Conservation (phyloP, 2,888 invertebrate species). For the Syrista parreyssii region DNA sequence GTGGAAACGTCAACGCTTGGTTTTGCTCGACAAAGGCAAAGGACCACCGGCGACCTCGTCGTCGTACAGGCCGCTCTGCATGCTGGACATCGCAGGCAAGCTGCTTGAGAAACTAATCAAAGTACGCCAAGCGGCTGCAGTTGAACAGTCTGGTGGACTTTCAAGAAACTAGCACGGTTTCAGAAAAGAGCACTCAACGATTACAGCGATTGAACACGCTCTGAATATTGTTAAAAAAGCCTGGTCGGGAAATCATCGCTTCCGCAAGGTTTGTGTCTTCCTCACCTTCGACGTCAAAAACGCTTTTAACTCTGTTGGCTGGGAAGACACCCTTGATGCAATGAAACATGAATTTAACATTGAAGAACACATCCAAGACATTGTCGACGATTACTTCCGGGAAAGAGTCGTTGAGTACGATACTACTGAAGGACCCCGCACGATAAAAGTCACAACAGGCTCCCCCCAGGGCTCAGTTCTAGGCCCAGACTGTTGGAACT, state of each 20-base stretch:
- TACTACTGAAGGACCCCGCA: slow-evolving; percentile 23
- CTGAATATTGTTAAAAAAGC: slow-evolving; percentile 17
- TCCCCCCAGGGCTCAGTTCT: slow-evolving; percentile 27
- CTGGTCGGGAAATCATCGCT: slow-evolving; percentile 12
- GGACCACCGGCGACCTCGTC: slow-evolving; percentile 22
- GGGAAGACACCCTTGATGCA: slow-evolving; percentile 27
- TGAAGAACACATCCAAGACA: slow-evolving; percentile 23
- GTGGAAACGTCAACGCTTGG: slow-evolving; percentile 24
- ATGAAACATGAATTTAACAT: slow-evolving; percentile 21
- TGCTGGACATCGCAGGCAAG: slow-evolving; percentile 26
- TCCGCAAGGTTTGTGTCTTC: slow-evolving; percentile 24
- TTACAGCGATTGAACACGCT: slow-evolving; percentile 25
- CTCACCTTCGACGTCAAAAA: slow-evolving; percentile 21
- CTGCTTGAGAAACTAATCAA: slow-evolving; percentile 33
- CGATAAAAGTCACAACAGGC: slow-evolving; percentile 23
- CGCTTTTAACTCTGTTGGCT: slow-evolving; percentile 30
- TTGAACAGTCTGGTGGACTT: slow-evolving; percentile 28
- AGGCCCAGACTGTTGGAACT: slow-evolving; percentile 32
- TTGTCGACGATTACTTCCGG: slow-evolving; percentile 27
- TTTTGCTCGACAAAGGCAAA: slow-evolving; percentile 31
- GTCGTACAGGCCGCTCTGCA: slow-evolving; percentile 26
- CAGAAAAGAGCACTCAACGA: slow-evolving; percentile 26
- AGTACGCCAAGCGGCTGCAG: slow-evolving; percentile 23
- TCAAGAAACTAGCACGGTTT: slow-evolving; percentile 31
- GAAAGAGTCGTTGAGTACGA: slow-evolving; percentile 25